A percentile compares a stretch with the other conserved stretches of the same genome.
Evolutionary conservation across 2,113 vertebrate genomes (phyloP).

Genomic region (Aythya baeri): DNA sequence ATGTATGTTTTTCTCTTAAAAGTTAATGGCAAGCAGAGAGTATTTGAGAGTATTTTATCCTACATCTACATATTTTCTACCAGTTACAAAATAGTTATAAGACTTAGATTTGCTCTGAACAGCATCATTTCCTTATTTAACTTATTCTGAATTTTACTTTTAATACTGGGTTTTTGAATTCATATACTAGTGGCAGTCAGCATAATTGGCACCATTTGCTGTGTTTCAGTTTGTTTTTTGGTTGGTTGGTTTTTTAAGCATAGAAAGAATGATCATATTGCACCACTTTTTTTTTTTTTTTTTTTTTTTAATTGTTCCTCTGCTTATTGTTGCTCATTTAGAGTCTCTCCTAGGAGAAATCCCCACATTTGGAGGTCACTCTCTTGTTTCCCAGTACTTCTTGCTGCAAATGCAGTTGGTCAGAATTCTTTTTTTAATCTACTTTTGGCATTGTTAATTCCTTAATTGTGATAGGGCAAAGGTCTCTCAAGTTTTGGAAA

Average conservation of each 20-base stretch:
- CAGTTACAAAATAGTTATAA: background rate
- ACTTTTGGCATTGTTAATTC: background rate
- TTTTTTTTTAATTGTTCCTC: background rate
- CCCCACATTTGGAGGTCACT: background rate
- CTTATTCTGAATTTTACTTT: background rate
- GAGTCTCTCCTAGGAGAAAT: background rate
- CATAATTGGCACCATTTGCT: background rate
- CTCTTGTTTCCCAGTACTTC: background rate
- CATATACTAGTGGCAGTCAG: background rate
- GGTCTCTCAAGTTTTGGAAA: background rate
- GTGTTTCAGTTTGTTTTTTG: fast-evolving
- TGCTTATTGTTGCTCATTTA: background rate
- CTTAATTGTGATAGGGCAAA: background rate
- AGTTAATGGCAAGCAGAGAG: background rate
- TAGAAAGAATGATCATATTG: background rate
- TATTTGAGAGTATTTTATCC: background rate
- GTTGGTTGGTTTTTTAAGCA: background rate
- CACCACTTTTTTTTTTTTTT: background rate
- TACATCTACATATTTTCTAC: background rate
- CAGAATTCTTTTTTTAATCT: background rate
- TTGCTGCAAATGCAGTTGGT: background rate
- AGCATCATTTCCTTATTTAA: background rate
- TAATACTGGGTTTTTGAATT: background rate
- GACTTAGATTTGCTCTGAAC: background rate
- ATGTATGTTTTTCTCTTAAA: background rate